Evolutionary conservation across 1,140 invertebrate genomes (phyloP).

Genomic region (Ceratosolen solmsi): DNA sequence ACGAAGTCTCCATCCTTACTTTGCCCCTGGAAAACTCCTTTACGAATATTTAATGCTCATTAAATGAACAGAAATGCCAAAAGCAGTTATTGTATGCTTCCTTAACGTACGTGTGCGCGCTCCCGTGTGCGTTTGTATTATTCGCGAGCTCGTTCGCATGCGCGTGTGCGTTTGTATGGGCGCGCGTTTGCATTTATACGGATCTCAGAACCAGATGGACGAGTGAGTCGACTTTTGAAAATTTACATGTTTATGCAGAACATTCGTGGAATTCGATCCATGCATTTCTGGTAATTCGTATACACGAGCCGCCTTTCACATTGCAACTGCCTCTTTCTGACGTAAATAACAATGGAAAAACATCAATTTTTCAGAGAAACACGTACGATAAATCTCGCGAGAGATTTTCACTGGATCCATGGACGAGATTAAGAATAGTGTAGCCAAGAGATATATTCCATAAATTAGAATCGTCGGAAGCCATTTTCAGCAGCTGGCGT

Average conservation of each 20-base stretch:
- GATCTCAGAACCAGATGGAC: background rate
- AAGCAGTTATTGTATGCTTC: background rate
- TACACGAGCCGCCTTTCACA: background rate
- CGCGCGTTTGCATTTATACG: background rate
- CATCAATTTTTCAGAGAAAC: background rate
- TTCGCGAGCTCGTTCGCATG: background rate
- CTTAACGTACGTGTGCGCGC: background rate
- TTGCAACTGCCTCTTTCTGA: too few relatives aligned
- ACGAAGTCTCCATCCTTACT: too few relatives aligned
- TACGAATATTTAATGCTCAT: background rate
- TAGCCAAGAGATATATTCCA: background rate
- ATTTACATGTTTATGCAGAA: background rate
- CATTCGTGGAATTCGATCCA: background rate
- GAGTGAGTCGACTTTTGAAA: conserved; percentile 11
- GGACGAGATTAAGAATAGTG: background rate
- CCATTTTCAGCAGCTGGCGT: background rate
- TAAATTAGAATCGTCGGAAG: background rate
- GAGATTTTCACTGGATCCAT: background rate
- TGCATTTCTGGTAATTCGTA: conserved; percentile 2
- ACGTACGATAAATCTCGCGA: background rate
- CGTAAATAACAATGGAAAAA: background rate
- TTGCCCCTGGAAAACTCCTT: background rate
- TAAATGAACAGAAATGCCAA: background rate
- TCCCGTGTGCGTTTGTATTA: background rate
- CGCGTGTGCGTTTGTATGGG: background rate